Percentiles rank a stretch among this genome's conserved stretches.
phyloP scores from a whole-genome alignment of 1,140 invertebrate species.

The Heliothis virescens region DNA sequence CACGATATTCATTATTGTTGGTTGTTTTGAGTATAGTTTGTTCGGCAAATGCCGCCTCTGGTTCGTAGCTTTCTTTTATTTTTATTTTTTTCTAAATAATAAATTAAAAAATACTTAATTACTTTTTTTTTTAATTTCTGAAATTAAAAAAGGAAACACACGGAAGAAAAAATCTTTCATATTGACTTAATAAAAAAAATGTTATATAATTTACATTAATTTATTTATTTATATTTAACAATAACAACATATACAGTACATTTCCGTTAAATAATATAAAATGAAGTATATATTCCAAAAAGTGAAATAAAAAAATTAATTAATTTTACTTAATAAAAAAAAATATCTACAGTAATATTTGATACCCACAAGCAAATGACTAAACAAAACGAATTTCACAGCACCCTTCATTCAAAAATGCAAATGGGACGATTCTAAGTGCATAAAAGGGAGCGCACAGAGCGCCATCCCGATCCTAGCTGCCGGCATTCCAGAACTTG shows the following conservation, averaged over 20 bases:
- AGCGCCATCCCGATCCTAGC: conserved; percentile 57
- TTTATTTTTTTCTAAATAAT: neutral
- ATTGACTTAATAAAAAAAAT: too few relatives aligned
- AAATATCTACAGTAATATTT: too few relatives aligned
- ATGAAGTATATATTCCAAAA: too few relatives aligned
- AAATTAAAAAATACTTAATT: neutral
- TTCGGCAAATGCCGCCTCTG: conserved; percentile 6
- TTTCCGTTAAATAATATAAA: too few relatives aligned
- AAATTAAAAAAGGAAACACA: neutral
- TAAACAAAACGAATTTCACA: conserved; percentile 58
- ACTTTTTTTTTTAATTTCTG: neutral
- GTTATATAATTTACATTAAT: too few relatives aligned
- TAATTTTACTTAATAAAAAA: too few relatives aligned
- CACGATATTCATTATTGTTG: conserved; percentile 7
- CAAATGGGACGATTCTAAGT: conserved; percentile 59
- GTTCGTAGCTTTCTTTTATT: conserved; percentile 30
- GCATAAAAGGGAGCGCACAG: conserved; percentile 58
- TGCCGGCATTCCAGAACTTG: conserved; percentile 63
- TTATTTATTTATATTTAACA: too few relatives aligned
- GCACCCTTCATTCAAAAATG: conserved; percentile 64
- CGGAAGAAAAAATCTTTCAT: neutral
- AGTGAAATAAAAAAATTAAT: neutral
- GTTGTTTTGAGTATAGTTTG: conserved; percentile 13
- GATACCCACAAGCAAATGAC: neutral
- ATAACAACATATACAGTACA: too few relatives aligned